Evolutionary conservation across 1,140 invertebrate species (phyloP), one percentile per base, ranked within the genome.

Genomic region (Drosophila murphyi): DNA sequence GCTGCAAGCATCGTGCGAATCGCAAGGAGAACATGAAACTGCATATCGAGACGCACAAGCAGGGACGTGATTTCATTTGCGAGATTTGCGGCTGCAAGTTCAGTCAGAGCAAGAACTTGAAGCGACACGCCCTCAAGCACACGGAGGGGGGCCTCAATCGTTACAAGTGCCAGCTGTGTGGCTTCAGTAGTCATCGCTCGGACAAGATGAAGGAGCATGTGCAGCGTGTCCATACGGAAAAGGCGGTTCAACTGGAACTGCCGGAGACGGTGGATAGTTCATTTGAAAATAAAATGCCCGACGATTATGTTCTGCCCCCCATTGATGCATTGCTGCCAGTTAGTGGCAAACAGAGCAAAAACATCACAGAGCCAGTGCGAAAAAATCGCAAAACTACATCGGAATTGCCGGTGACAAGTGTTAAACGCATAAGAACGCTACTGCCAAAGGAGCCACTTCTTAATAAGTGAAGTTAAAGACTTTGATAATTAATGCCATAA

Each of bases 141-240:
- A 92, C 89, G 0, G 88, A 80, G 20, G 80, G 81, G 2, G 86
- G 87, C 3, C 55, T 76, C 6, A 79, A 64, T 64, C 91, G 89
- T 2, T 91, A 92, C 51, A 89, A 92, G 54, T 93, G 94, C 54
- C 89, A 93, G 32, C 67, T 92, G 31, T 95, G 94, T 77, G 78
- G 92, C 2, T 95, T 94, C 71, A 89, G 92, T 34, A 94, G 93
- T 20, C 93, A 94, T 72, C 92, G 94, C 4, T 93, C 92, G 10
- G 94, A 95, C 86, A 94, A 95, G 70, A 91, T 95, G 31, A 94
- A 94, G 61, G 93, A 94, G 48, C 94, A 95, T 73, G 86, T 93
- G 4, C 76, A 92, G 52, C 82, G 91, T 28, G 89, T 93, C 7
- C 93, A 93, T 64, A 92, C 92, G 3, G 91, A 93, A 39, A 93